A percentile compares a stretch with the other conserved stretches of the same genome.
These are phyloP conservation scores for Latrodectus elegans DNA, from an alignment of 2,888 invertebrate genomes.

Conservation along the genomic window DNA sequence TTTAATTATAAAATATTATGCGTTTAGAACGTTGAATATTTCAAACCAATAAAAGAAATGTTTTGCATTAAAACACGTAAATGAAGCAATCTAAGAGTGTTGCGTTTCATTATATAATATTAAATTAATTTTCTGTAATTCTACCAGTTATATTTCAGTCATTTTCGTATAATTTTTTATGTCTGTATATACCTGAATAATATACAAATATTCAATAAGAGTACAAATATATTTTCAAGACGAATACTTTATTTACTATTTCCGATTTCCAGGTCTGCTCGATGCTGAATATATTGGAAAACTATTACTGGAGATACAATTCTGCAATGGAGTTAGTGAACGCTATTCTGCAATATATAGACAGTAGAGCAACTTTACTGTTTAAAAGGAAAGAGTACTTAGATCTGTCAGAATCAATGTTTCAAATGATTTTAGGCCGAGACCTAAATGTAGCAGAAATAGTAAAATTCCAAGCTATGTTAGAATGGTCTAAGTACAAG, in stretches of 20 bases:
- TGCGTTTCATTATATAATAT: not conserved
- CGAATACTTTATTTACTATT: not conserved
- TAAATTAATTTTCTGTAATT: not conserved
- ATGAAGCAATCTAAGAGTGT: not conserved
- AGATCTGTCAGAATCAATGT: conserved; percentile 93
- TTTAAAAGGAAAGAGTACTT: conserved; percentile 90
- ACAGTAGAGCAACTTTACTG: conserved; percentile 87
- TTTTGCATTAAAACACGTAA: not conserved
- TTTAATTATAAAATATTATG: not conserved
- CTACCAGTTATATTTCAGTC: not conserved
- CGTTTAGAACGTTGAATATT: not conserved
- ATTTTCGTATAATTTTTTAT: not conserved
- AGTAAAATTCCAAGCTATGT: conserved; percentile 93
- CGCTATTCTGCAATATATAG: conserved; percentile 93
- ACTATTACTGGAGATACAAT: conserved; percentile 96
- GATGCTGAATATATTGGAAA: conserved; percentile 93
- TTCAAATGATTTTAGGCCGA: conserved; percentile 89
- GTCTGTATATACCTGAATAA: too few species aligned
- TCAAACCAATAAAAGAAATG: not conserved
- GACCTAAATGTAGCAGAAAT: conserved; percentile 88
- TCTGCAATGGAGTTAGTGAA: conserved; percentile 94
- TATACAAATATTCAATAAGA: too few species aligned
- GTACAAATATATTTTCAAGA: not conserved
- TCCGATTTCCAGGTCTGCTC: conserved; percentile 82
- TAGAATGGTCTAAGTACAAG: conserved; percentile 84